Percentiles rank a stretch among this genome's conserved stretches.
Evolutionary conservation across 1,140 invertebrate species (phyloP).

Genomic region (Neelides sp.): DNA sequence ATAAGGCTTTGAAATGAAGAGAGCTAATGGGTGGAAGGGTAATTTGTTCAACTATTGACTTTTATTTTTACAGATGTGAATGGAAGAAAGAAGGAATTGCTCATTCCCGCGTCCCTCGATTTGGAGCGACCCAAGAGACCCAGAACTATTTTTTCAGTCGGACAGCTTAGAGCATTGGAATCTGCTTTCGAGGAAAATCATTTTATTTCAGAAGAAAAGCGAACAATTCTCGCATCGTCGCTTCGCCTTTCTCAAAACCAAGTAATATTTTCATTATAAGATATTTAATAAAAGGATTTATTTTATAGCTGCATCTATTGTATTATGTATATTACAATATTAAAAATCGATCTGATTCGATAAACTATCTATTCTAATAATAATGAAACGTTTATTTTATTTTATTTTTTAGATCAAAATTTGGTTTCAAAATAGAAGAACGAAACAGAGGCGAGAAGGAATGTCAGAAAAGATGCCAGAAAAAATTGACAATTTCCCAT

Average conservation of each 20-base stretch:
- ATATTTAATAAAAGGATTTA: no score
- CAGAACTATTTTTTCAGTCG: constrained; percentile 11
- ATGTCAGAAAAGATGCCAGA: background rate
- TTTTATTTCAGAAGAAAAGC: constrained; percentile 8
- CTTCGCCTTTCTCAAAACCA: constrained; percentile 18
- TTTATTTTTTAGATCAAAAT: constrained; percentile 12
- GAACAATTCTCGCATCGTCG: constrained; percentile 6
- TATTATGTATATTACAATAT: no score
- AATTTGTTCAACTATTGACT: background rate
- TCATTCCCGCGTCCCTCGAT: constrained; percentile 20
- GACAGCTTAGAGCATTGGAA: constrained; percentile 13
- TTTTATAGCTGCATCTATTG: no score
- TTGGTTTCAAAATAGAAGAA: constrained; percentile 17
- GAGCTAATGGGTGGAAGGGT: no score
- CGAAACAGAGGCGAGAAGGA: constrained; percentile 2
- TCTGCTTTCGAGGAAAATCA: constrained; percentile 15
- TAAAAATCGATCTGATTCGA: no score
- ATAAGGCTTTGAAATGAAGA: no score
- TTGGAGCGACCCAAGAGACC: constrained; percentile 22
- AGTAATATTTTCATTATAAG: no score
- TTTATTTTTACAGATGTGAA: constrained; percentile 8
- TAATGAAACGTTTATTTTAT: no score
- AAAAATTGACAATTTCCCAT: background rate
- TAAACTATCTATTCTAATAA: no score
- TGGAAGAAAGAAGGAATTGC: constrained; percentile 11